These are phyloP conservation scores for Epizoanthus fatuus DNA, from an alignment of 92 coral and sea anemone species.

Conservation along the genomic window DNA sequence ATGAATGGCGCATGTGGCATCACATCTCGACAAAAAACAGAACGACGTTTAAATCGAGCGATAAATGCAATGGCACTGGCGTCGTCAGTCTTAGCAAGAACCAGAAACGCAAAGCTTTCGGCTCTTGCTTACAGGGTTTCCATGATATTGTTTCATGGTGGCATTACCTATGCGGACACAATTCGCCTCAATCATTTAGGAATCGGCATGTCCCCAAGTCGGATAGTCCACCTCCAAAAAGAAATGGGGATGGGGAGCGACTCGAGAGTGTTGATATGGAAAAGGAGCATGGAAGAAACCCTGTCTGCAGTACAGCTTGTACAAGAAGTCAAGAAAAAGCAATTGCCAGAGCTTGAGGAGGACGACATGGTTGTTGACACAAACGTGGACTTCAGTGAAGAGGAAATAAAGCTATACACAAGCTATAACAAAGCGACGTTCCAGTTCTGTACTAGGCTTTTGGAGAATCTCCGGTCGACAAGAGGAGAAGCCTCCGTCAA, in stretches of 20 bases:
- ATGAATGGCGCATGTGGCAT: constrained; percentile 27
- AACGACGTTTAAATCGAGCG: constrained; percentile 25
- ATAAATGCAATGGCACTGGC: constrained; percentile 40
- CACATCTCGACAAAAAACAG: constrained; percentile 16
- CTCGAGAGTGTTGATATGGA: constrained; percentile 30
- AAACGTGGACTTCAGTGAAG: constrained; percentile 32
- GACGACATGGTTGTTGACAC: constrained; percentile 36
- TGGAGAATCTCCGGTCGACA: neutral
- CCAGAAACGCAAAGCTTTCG: constrained; percentile 34
- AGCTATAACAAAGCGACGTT: neutral
- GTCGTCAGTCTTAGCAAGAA: constrained; percentile 40
- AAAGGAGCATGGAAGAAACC: constrained; percentile 23
- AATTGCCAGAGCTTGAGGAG: constrained; percentile 16
- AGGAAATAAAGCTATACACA: neutral
- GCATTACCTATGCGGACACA: constrained; percentile 30
- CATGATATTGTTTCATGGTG: constrained; percentile 30
- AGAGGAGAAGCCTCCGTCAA: constrained; percentile 11
- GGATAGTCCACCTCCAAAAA: constrained; percentile 20
- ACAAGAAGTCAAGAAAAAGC: constrained; percentile 21
- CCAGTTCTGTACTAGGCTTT: neutral
- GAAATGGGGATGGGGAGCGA: constrained; percentile 38
- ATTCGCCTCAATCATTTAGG: constrained; percentile 32
- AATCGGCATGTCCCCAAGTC: constrained; percentile 38
- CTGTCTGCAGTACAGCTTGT: constrained; percentile 17
- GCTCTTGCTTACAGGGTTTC: constrained; percentile 46